Percentiles rank a stretch among this genome's conserved stretches.
phyloP scores from a whole-genome alignment of 2,113 vertebrate genomes.

The Aspiorhynchus laticeps region DNA sequence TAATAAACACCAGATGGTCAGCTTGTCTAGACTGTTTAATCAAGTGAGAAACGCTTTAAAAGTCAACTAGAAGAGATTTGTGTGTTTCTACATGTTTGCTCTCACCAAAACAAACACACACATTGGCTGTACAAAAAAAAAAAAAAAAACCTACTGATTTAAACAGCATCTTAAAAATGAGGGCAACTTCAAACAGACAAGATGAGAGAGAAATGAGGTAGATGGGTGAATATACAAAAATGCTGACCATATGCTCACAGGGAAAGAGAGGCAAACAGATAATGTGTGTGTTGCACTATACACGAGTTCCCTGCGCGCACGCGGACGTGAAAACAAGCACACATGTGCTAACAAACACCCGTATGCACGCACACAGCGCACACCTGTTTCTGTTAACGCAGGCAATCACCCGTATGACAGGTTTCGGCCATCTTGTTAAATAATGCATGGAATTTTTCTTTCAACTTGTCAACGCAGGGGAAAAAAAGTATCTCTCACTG shows the following conservation, averaged over 20 bases:
- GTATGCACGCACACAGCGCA: slow-evolving; percentile 39
- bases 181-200: slow-evolving; percentile 24
- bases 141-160: neutral
- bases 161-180: slow-evolving; percentile 7
- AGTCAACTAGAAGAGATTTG: slow-evolving; percentile 13
- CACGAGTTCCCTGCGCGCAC: slow-evolving; percentile 30
- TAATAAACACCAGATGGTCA: slow-evolving; percentile 36
- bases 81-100: slow-evolving; percentile 1
- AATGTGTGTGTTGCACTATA: slow-evolving; percentile 12
- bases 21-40: slow-evolving; percentile 29
- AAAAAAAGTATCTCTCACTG: slow-evolving; percentile 73
- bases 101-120: slow-evolving; percentile 11
- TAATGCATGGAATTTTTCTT: slow-evolving; percentile 83
- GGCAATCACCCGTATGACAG: slow-evolving; percentile 79
- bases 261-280: neutral
- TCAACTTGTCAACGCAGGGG: slow-evolving; percentile 78
- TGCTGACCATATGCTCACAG: neutral
- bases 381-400: slow-evolving; percentile 80
- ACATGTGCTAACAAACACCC: slow-evolving; percentile 39
- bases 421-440: slow-evolving; percentile 80
- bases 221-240: slow-evolving; percentile 22
- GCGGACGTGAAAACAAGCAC: slow-evolving; percentile 20
- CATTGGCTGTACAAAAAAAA: neutral
- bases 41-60: slow-evolving; percentile 15
- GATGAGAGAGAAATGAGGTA: slow-evolving; percentile 8